These are phyloP conservation scores for Castor canadensis DNA, from an alignment of 2,113 vertebrate genomes.

Conservation along the genomic window DNA sequence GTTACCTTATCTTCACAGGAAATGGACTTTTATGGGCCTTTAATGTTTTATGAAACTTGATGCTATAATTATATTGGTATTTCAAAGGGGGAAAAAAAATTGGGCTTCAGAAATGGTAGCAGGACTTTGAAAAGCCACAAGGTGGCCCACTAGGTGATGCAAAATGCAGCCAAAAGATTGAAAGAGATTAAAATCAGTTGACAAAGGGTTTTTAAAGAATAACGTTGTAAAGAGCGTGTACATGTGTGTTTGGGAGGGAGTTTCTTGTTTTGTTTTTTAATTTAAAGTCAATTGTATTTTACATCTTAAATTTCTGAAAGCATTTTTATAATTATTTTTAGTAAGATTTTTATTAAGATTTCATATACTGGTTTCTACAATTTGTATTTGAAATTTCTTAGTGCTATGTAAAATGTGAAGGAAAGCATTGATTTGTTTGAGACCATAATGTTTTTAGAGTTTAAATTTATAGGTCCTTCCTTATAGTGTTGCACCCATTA, in stretches of 20 bases:
- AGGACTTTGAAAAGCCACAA: conserved; percentile 42
- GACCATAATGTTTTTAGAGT: conserved; percentile 63
- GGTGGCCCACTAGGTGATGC: conserved; percentile 44
- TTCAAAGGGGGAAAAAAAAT: conserved; percentile 8
- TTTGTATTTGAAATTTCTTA: conserved; percentile 76
- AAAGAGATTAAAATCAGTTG: conserved; percentile 54
- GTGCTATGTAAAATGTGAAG: conserved; percentile 47
- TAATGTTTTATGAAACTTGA: conserved; percentile 50
- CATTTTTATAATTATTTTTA: conserved; percentile 80
- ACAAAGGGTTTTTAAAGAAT: conserved; percentile 40
- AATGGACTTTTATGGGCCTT: conserved; percentile 51
- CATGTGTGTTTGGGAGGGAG: too few species aligned
- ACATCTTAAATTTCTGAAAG: conserved; percentile 72
- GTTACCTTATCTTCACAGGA: conserved; percentile 57
- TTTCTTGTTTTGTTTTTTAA: conserved; percentile 34
- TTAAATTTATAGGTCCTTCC: conserved; percentile 38
- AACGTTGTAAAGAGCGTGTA: conserved; percentile 39
- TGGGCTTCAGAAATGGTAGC: conserved; percentile 22
- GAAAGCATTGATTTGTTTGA: conserved; percentile 49
- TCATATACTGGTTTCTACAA: conserved; percentile 68
- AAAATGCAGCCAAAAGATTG: conserved; percentile 27
- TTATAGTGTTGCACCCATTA: conserved; percentile 24
- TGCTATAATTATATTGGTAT: not conserved
- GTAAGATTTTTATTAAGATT: conserved; percentile 74
- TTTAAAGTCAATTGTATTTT: conserved; percentile 73